Percentiles rank a stretch among this genome's conserved stretches.
These are phyloP conservation scores for Pogonognathellus flavescens DNA, from an alignment of 1,140 invertebrate genomes.

Conservation along the genomic window DNA sequence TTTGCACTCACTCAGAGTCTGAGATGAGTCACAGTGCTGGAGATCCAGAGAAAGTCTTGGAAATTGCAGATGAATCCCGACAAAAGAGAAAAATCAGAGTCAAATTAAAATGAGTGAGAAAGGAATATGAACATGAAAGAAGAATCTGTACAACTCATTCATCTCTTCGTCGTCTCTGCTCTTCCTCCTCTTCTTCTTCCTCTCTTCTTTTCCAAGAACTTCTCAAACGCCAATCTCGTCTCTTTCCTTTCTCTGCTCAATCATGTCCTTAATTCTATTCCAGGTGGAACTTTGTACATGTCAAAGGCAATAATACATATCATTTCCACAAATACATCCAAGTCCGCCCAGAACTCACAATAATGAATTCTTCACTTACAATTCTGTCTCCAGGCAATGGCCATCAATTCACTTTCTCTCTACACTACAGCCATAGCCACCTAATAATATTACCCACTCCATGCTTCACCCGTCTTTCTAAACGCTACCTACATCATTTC, in stretches of 20 bases:
- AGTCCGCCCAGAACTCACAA: no score
- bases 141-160: slow-evolving; percentile 2
- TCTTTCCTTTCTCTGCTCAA: not conserved
- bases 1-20: no score
- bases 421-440: no score
- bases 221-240: not conserved
- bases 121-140: slow-evolving; percentile 40
- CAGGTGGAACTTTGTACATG: not conserved
- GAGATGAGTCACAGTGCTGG: no score
- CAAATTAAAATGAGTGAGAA: slow-evolving; percentile 45
- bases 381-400: no score
- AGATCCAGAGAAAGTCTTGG: slow-evolving; percentile 14
- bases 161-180: not conserved
- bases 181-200: no score
- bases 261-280: not conserved
- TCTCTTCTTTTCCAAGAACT: not conserved
- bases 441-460: no score
- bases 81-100: slow-evolving; percentile 42
- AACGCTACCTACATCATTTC: no score
- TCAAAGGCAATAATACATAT: not conserved
- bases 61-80: slow-evolving; percentile 30
- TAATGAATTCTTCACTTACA: no score
- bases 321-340: no score
- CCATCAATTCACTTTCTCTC: no score
- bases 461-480: no score